These are phyloP conservation scores for Steinernema feltiae DNA, from an alignment of 1,140 invertebrate genomes.

Conservation along the genomic window DNA sequence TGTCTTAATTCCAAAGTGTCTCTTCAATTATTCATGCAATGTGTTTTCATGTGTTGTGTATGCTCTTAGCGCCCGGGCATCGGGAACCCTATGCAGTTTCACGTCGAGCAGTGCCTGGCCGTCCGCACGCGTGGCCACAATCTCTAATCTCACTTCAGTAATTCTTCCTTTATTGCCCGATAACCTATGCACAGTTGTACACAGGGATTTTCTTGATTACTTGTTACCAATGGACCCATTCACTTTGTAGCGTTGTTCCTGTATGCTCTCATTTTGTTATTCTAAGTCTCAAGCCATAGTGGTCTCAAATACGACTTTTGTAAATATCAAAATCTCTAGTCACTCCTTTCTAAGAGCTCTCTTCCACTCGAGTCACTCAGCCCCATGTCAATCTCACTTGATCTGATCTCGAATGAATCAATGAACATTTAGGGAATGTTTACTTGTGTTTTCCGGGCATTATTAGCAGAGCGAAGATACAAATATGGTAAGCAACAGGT, in stretches of 20 bases:
- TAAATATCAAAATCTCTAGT: background rate
- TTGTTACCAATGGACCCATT: slow-evolving; percentile 15
- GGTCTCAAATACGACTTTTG: background rate
- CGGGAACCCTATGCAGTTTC: background rate
- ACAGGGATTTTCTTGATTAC: slow-evolving; percentile 7
- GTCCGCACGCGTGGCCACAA: background rate
- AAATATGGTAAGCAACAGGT: too few species aligned
- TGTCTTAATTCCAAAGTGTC: background rate
- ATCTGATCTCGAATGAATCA: background rate
- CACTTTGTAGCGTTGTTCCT: background rate
- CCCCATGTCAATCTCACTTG: slow-evolving; percentile 8
- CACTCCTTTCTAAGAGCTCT: background rate
- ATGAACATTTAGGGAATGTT: slow-evolving; percentile 8
- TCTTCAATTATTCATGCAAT: background rate
- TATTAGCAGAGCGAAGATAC: too few species aligned
- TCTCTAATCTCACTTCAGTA: background rate
- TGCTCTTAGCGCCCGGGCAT: background rate
- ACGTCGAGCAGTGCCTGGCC: slow-evolving; percentile 3
- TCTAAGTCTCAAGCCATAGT: background rate
- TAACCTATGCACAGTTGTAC: slow-evolving; percentile 1
- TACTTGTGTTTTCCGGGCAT: too few species aligned
- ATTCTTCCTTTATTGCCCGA: background rate
- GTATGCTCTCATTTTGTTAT: background rate
- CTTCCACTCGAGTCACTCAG: background rate
- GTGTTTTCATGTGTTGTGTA: background rate